A percentile compares a stretch with the other conserved stretches of the same genome.
These are phyloP conservation scores for Nanger granti DNA, from an alignment of 2,113 vertebrate species.

Conservation along the genomic window DNA sequence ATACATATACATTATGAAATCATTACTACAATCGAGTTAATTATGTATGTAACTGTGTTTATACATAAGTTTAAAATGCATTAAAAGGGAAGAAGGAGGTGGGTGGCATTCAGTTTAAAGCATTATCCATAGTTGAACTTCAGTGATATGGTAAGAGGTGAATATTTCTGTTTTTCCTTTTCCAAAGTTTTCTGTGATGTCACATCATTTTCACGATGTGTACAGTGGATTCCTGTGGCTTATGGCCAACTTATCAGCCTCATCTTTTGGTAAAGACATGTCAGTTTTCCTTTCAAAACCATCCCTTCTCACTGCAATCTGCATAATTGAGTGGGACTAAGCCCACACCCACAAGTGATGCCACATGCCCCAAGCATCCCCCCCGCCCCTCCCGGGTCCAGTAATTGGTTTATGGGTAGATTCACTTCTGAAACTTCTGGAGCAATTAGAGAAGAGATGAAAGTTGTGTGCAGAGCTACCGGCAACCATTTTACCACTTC, in stretches of 20 bases:
- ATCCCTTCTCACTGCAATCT: background rate
- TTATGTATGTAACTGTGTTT: background rate
- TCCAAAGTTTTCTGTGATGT: background rate
- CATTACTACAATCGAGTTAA: background rate
- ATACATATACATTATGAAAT: background rate
- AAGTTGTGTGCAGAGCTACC: background rate
- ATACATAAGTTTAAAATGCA: background rate
- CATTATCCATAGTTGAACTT: background rate
- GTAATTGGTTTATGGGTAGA: background rate
- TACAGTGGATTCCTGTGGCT: background rate
- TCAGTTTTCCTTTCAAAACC: background rate
- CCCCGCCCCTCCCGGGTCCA: background rate
- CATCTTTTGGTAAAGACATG: background rate
- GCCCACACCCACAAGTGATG: background rate
- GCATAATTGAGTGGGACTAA: background rate
- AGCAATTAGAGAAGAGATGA: background rate
- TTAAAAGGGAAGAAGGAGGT: background rate
- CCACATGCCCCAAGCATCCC: background rate
- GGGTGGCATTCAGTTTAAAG: background rate
- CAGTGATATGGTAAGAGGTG: background rate
- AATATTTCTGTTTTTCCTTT: background rate
- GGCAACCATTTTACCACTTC: background rate
- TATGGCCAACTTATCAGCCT: background rate
- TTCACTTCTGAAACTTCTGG: background rate
- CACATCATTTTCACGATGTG: background rate